phyloP scores from a whole-genome alignment of 2,113 vertebrate species.

The Marmota monax region DNA sequence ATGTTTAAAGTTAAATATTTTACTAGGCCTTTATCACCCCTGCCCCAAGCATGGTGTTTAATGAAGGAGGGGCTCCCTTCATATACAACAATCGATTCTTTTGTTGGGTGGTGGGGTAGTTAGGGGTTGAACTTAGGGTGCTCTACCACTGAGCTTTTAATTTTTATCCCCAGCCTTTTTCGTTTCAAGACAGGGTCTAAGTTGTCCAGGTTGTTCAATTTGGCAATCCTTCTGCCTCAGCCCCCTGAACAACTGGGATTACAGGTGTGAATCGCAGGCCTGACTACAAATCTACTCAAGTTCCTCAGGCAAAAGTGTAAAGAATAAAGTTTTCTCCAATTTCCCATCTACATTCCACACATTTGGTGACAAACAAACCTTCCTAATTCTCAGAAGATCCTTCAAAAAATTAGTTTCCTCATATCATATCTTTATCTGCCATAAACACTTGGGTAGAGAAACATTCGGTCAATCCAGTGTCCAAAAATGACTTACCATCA shows the following conservation, averaged over 20 bases:
- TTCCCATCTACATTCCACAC: not conserved
- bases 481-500: not conserved
- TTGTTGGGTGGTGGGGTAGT: too few relatives aligned
- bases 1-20: not conserved
- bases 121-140: too few relatives aligned
- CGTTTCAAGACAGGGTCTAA: too few relatives aligned
- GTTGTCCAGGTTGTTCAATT: too few relatives aligned
- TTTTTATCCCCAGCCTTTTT: too few relatives aligned
- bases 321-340: not conserved
- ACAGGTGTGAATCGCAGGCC: too few relatives aligned
- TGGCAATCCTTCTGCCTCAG: too few relatives aligned
- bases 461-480: not conserved
- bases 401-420: constrained; percentile 6
- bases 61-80: not conserved
- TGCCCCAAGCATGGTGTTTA: rapidly evolving
- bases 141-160: too few relatives aligned
- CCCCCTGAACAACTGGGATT: too few relatives aligned
- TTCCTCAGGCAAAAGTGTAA: not conserved
- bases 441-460: not conserved
- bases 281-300: not conserved
- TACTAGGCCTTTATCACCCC: not conserved
- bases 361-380: not conserved
- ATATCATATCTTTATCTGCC: not conserved
- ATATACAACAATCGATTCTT: not conserved
- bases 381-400: not conserved